These are phyloP conservation scores for Schizothorax lantsangensis DNA, from an alignment of 2,797 vertebrate genomes.

Conservation along the genomic window DNA sequence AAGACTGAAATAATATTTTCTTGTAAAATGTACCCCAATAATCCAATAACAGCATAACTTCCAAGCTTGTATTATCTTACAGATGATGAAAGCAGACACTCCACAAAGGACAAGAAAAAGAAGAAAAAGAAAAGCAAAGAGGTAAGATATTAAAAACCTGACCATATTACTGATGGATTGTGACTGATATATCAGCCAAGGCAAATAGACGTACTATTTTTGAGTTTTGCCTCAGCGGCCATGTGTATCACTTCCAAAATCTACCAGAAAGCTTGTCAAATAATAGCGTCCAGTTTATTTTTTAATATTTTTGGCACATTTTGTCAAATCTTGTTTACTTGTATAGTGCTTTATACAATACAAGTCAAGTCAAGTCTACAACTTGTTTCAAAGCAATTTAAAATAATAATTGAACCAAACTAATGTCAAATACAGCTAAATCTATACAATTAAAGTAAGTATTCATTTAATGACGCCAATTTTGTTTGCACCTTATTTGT, in stretches of 20 bases:
- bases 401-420: background rate
- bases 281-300: background rate
- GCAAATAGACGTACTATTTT: background rate
- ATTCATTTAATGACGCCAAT: background rate
- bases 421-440: background rate
- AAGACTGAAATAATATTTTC: background rate
- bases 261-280: background rate
- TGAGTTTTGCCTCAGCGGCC: background rate
- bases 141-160: constrained; percentile 71
- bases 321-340: background rate
- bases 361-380: background rate
- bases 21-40: background rate
- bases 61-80: constrained; percentile 30
- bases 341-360: background rate
- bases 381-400: background rate
- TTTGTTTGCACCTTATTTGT: background rate
- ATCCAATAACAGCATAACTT: background rate
- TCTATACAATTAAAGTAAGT: background rate
- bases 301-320: background rate
- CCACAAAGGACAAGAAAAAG: constrained; percentile 82
- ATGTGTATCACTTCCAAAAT: background rate
- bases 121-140: constrained; percentile 84
- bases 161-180: background rate
- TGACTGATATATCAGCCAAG: background rate
- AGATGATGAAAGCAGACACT: constrained; percentile 76